A percentile compares a stretch with the other conserved stretches of the same genome.
Conservation (phyloP, 2,113 vertebrate species). For the Alexandromys fortis region DNA sequence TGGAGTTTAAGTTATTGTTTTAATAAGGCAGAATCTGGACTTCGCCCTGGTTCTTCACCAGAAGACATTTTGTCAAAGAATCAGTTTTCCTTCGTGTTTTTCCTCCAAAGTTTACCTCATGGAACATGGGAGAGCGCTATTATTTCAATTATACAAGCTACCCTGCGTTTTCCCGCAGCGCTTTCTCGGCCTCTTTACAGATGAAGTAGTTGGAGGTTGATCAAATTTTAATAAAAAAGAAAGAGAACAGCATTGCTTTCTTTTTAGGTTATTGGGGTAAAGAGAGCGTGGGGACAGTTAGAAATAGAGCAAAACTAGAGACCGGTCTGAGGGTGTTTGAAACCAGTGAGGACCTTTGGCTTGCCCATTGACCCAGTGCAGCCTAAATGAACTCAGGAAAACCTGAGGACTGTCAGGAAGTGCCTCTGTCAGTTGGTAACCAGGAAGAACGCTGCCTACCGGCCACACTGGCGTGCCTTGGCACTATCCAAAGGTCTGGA, state of each 20-base stretch:
- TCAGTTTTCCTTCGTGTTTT: constrained; percentile 53
- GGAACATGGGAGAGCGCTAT: constrained; percentile 20
- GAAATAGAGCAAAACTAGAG: neutral
- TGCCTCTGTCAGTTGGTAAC: neutral
- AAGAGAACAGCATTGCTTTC: neutral
- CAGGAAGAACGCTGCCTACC: neutral
- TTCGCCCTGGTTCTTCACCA: constrained; percentile 60
- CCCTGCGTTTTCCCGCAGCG: constrained; percentile 4
- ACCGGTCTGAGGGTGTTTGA: neutral
- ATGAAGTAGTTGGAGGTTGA: constrained; percentile 46
- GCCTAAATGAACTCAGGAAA: neutral
- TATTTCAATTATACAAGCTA: constrained; percentile 60
- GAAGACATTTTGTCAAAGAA: constrained; percentile 65
- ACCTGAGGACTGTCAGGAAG: constrained; percentile 4
- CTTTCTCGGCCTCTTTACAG: constrained; percentile 43
- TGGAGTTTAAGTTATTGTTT: constrained; percentile 52
- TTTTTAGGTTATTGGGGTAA: constrained; percentile 31
- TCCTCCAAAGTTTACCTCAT: constrained; percentile 64
- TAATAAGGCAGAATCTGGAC: constrained; percentile 56
- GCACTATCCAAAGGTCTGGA: neutral
- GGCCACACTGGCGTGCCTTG: neutral
- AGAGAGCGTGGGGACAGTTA: constrained; percentile 35
- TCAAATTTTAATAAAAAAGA: constrained; percentile 50
- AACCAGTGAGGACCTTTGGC: neutral
- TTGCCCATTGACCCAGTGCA: neutral